Evolutionary conservation across 2,888 invertebrate species (phyloP).

Genomic region (Cephus nigrinus): DNA sequence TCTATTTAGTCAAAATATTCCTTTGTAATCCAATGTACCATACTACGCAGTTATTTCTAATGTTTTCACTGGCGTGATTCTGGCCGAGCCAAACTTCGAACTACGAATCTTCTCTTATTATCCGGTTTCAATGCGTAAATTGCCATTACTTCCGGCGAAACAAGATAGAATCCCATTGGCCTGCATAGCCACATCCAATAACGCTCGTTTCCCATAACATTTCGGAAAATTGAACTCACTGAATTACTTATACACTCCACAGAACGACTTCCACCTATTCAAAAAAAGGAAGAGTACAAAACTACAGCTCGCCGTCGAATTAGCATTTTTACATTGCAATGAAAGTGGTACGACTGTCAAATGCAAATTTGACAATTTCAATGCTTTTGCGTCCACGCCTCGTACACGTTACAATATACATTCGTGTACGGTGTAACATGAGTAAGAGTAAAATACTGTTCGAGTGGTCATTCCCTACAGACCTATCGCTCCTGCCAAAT

Average conservation of each 20-base stretch:
- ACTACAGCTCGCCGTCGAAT: neutral
- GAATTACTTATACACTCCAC: neutral
- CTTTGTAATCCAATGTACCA: too few species aligned
- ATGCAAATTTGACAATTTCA: neutral
- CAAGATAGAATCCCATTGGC: neutral
- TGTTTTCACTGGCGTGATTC: too few species aligned
- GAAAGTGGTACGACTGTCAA: neutral
- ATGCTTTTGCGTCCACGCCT: constrained; percentile 19
- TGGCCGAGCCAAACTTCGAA: too few species aligned
- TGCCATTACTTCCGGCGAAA: neutral
- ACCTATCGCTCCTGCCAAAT: neutral
- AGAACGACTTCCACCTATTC: neutral
- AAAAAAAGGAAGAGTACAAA: neutral
- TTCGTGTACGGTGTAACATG: neutral
- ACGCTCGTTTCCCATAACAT: neutral
- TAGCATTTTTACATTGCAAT: neutral
- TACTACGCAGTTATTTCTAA: too few species aligned
- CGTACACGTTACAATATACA: neutral
- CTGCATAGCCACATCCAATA: neutral
- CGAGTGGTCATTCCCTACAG: neutral
- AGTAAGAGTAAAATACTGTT: neutral
- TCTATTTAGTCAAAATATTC: neutral
- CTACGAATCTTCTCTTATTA: too few species aligned
- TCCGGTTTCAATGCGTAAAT: neutral
- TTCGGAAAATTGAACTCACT: neutral